phyloP scores from a whole-genome alignment of 2,888 invertebrate species.

The Nomada ruficornis region DNA sequence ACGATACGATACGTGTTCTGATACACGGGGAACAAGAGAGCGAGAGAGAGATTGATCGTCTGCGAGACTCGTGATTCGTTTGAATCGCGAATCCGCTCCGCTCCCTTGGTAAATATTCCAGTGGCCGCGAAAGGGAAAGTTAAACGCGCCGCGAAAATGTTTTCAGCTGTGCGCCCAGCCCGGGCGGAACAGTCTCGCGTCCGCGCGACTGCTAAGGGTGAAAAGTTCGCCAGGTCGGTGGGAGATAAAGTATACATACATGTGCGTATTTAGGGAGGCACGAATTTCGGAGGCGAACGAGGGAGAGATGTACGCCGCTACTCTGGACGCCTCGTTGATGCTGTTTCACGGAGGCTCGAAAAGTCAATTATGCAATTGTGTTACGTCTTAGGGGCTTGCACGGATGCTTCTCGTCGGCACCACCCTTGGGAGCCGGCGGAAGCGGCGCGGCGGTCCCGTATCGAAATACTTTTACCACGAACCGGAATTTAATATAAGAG shows the following conservation, averaged over 20 bases:
- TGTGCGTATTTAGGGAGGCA: background rate
- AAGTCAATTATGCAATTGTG: constrained; percentile 64
- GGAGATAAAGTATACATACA: background rate
- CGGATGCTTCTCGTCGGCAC: constrained; percentile 29
- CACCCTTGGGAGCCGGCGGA: background rate
- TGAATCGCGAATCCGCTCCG: constrained; percentile 20
- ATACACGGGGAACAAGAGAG: constrained; percentile 48
- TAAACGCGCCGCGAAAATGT: constrained; percentile 44
- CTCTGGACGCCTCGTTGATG: constrained; percentile 22
- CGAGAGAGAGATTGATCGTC: constrained; percentile 22
- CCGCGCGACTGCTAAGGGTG: background rate
- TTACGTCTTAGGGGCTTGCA: constrained; percentile 50
- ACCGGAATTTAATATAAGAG: constrained; percentile 52
- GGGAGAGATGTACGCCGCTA: background rate
- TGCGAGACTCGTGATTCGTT: constrained; percentile 28
- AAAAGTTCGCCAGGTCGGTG: constrained; percentile 40
- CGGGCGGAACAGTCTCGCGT: background rate
- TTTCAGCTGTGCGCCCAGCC: background rate
- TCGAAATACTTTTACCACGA: constrained; percentile 47
- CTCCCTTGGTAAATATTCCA: constrained; percentile 5
- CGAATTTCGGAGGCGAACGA: constrained; percentile 13
- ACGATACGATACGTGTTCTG: constrained; percentile 7
- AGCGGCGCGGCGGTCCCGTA: background rate
- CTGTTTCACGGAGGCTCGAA: constrained; percentile 45
- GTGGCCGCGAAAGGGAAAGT: constrained; percentile 55